phyloP scores from a whole-genome alignment of 2,797 vertebrate species.

The Oreochromis grahami region DNA sequence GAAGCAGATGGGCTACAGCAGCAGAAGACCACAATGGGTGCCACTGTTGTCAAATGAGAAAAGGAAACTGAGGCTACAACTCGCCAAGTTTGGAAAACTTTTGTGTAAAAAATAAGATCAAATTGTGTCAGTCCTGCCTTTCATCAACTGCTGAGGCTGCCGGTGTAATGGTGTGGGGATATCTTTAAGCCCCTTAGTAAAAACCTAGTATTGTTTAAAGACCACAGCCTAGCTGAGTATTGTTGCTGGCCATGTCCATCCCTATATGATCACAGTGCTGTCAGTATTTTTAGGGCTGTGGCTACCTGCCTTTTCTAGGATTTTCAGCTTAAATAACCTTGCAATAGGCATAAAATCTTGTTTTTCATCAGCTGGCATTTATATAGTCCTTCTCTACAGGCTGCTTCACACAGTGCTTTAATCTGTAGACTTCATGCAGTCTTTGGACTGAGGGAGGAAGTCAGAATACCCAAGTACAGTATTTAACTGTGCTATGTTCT shows the following conservation, averaged over 20 bases:
- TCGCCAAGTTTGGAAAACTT: neutral
- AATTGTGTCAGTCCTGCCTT: neutral
- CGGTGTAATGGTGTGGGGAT: neutral
- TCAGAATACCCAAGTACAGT: neutral
- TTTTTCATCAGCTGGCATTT: neutral
- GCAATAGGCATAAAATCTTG: neutral
- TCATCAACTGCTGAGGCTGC: neutral
- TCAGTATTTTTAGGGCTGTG: neutral
- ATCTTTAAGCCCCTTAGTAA: neutral
- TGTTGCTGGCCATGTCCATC: neutral
- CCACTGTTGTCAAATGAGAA: neutral
- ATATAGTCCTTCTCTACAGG: neutral
- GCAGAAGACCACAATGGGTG: neutral
- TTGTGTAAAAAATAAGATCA: neutral
- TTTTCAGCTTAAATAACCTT: neutral
- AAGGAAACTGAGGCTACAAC: neutral
- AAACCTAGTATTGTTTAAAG: neutral
- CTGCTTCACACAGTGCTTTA: neutral
- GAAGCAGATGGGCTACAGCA: neutral
- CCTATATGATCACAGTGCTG: neutral
- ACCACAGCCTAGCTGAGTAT: neutral
- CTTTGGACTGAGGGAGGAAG: neutral
- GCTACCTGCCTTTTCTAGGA: neutral
- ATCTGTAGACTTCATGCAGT: neutral
- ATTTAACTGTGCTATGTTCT: neutral